These are phyloP conservation scores for Montipora efflorescens DNA, from an alignment of 64 coral and sea anemone species.

Conservation along the genomic window DNA sequence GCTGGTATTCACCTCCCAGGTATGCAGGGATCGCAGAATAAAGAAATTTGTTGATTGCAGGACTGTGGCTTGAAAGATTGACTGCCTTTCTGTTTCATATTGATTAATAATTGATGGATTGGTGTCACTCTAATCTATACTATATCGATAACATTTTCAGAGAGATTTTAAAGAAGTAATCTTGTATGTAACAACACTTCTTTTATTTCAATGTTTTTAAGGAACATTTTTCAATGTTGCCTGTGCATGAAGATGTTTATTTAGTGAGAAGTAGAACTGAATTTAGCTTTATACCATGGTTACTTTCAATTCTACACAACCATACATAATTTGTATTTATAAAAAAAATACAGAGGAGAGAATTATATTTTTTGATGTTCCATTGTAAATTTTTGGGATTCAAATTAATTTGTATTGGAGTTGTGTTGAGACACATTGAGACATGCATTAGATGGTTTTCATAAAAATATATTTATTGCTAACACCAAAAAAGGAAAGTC, in stretches of 20 bases:
- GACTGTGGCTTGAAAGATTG: neutral
- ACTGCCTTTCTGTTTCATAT: neutral
- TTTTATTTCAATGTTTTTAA: constrained; percentile 28
- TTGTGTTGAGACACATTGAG: neutral
- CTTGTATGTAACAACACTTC: neutral
- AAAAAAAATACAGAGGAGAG: neutral
- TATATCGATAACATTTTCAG: neutral
- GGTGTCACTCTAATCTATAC: too few relatives aligned
- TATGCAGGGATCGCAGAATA: constrained; percentile 79
- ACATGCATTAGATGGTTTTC: too few relatives aligned
- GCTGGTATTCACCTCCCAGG: constrained; percentile 83
- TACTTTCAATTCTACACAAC: constrained; percentile 26
- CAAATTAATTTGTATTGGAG: neutral
- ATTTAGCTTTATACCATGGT: neutral
- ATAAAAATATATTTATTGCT: too few relatives aligned
- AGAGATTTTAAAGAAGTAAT: neutral
- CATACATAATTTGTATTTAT: constrained; percentile 20
- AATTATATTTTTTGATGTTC: constrained; percentile 21
- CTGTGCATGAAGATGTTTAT: neutral
- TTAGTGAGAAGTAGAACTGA: constrained; percentile 5
- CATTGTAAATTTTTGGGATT: constrained; percentile 32
- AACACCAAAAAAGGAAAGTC: neutral
- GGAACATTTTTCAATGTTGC: neutral
- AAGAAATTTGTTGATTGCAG: constrained; percentile 73
- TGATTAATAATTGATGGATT: neutral